Conservation (phyloP, 2,113 vertebrate species). For the Pangasianodon hypophthalmus region DNA sequence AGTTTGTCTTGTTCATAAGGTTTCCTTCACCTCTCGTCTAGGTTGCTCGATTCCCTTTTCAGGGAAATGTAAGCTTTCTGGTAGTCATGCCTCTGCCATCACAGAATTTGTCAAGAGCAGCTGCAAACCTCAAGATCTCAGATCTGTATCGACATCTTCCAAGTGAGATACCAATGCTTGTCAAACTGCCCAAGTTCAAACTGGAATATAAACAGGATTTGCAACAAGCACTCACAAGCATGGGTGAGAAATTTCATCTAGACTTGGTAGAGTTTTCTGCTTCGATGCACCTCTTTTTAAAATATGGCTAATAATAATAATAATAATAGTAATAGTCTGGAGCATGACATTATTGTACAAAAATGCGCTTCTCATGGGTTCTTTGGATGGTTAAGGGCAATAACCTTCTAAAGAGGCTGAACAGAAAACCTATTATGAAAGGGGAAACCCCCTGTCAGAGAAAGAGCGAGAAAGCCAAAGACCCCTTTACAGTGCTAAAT, state of each 20-base stretch:
- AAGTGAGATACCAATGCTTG: constrained; percentile 75
- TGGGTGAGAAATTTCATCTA: constrained; percentile 77
- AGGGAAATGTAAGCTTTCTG: constrained; percentile 85
- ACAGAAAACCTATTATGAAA: neutral
- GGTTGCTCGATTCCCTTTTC: constrained; percentile 89
- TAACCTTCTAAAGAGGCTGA: neutral
- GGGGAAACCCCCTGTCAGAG: neutral
- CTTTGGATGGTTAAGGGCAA: neutral
- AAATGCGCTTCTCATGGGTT: neutral
- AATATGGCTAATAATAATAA: neutral
- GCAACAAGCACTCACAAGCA: constrained; percentile 72
- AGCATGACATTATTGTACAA: neutral
- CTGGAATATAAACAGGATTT: constrained; percentile 83
- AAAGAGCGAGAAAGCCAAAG: neutral
- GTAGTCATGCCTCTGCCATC: constrained; percentile 76
- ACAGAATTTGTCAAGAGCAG: constrained; percentile 72
- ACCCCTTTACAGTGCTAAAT: neutral
- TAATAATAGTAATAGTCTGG: neutral
- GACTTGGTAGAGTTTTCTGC: neutral
- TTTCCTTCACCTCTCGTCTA: constrained; percentile 52
- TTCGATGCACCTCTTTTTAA: neutral
- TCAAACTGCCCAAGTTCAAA: constrained; percentile 85
- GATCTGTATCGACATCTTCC: constrained; percentile 74
- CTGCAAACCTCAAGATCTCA: constrained; percentile 76
- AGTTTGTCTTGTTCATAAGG: neutral